Conservation (phyloP, 2,888 invertebrate species). For the Bombylius major region DNA sequence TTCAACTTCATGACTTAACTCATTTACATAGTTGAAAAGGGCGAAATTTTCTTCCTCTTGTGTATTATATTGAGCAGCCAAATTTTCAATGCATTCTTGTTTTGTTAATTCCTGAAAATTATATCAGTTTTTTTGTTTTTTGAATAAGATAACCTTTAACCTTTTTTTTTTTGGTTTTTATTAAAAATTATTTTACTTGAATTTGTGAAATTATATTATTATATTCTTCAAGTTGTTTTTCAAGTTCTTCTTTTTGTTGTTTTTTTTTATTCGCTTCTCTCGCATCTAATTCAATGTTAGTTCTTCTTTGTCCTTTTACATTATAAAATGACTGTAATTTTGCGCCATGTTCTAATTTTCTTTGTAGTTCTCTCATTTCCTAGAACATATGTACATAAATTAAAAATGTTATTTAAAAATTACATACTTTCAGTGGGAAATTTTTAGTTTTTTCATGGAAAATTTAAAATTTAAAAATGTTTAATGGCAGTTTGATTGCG, state of each 20-base stretch:
- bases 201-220: slow-evolving; percentile 64
- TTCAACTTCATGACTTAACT: slow-evolving; percentile 73
- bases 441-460: too few relatives aligned
- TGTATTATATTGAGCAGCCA: slow-evolving; percentile 63
- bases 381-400: slow-evolving; percentile 25
- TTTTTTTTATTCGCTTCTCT: slow-evolving; percentile 59
- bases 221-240: slow-evolving; percentile 59
- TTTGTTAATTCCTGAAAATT: slow-evolving; percentile 31
- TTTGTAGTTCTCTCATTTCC: slow-evolving; percentile 79
- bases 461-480: too few relatives aligned
- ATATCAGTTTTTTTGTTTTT: background rate
- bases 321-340: slow-evolving; percentile 75
- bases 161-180: too few relatives aligned
- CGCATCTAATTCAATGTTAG: slow-evolving; percentile 60
- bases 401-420: too few relatives aligned
- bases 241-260: slow-evolving; percentile 52
- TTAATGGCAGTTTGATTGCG: too few relatives aligned
- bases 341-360: slow-evolving; percentile 73
- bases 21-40: slow-evolving; percentile 80
- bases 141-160: too few relatives aligned
- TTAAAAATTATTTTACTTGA: slow-evolving; percentile 35
- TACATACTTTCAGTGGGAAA: too few relatives aligned
- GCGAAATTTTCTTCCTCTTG: slow-evolving; percentile 88
- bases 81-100: slow-evolving; percentile 51
- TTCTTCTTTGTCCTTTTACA: slow-evolving; percentile 67